These are phyloP conservation scores for Genyomyrus donnyi DNA, from an alignment of 2,113 vertebrate species.

Conservation along the genomic window DNA sequence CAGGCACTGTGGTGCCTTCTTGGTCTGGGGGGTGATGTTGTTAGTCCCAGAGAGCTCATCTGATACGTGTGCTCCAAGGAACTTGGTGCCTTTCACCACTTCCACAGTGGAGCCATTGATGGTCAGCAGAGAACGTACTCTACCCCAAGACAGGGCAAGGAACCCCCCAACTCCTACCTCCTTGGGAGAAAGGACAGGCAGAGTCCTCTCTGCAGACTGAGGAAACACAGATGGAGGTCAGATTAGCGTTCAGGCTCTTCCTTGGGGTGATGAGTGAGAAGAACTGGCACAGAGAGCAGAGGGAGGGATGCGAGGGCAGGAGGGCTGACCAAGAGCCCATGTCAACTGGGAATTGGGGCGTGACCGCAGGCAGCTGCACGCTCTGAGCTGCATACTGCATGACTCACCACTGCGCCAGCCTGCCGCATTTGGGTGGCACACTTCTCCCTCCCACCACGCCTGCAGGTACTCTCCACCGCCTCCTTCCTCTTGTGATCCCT, in stretches of 20 bases:
- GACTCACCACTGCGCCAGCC: conserved; percentile 59
- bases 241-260: background rate
- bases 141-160: background rate
- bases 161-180: background rate
- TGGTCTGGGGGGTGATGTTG: background rate
- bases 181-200: background rate
- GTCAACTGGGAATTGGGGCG: background rate
- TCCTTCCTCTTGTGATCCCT: background rate
- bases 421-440: conserved; percentile 48
- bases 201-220: background rate
- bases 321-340: background rate
- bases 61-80: background rate
- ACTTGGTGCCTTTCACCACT: background rate
- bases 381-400: conserved; percentile 27
- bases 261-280: background rate
- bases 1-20: background rate
- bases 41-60: background rate
- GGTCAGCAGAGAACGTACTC: background rate
- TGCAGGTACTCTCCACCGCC: background rate
- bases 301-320: background rate
- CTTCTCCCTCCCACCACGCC: background rate
- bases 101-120: background rate
- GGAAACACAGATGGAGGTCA: background rate
- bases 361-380: background rate
- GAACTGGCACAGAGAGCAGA: background rate